Conservation (phyloP, 2,888 invertebrate species). For the Therioaphis trifolii region DNA sequence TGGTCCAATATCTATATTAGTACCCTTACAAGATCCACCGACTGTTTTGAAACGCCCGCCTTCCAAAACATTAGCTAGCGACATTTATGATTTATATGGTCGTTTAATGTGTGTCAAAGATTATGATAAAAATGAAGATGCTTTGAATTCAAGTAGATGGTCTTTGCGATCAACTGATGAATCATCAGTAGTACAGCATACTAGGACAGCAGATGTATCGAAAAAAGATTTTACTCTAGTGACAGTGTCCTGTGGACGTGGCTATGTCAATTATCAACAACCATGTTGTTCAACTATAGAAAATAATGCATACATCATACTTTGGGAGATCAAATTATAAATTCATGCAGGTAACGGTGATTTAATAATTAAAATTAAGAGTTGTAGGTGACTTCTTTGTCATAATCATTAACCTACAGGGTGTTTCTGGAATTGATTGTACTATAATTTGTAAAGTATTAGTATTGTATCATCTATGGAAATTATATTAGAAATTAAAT, state of each 20-base stretch:
- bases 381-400: constrained; percentile 7
- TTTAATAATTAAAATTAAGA: constrained; percentile 23
- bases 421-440: constrained; percentile 32
- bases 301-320: constrained; percentile 80
- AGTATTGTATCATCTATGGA: neutral
- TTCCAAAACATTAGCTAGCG: constrained; percentile 72
- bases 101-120: constrained; percentile 90
- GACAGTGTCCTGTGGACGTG: constrained; percentile 87
- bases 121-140: constrained; percentile 80
- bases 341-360: constrained; percentile 7
- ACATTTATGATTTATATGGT: constrained; percentile 89
- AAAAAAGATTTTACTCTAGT: constrained; percentile 74
- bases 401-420: constrained; percentile 2
- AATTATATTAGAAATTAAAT: constrained; percentile 1
- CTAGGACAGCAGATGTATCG: constrained; percentile 45
- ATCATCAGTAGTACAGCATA: constrained; percentile 47
- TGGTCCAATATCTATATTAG: constrained; percentile 89
- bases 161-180: constrained; percentile 61
- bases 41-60: constrained; percentile 68
- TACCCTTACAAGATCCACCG: constrained; percentile 75
- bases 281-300: constrained; percentile 75
- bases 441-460: constrained; percentile 2
- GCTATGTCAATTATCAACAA: constrained; percentile 88
- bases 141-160: constrained; percentile 72
- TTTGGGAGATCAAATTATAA: constrained; percentile 88